Base-by-base conservation (phyloP, 2,888 invertebrate genomes). In the Xanthostigma xanthostigma region DNA sequence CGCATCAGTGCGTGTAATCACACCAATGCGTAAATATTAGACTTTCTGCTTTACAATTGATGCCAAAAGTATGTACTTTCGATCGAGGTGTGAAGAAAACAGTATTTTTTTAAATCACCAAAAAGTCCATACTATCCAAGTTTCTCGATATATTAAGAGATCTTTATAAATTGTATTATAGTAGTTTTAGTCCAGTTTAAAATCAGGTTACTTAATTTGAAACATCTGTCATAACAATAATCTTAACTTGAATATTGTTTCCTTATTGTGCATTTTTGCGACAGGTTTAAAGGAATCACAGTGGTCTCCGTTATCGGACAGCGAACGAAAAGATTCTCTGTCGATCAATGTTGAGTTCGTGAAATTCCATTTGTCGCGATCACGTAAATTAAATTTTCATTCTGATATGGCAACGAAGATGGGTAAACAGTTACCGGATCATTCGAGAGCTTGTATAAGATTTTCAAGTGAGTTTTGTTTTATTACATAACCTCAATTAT, bases 301-400 rank as follows among this genome's bases (percentile, higher is more conserved):
- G 63, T 89, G 89, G 79, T 88, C 89, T 0, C 90, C 90, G 0
- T 69, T 89, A 3, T 81, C 87, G 0, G 91, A 91, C 61, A 84
- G 84, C 53, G 93, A 93, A 67, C 74, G 95, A 45, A 95, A 95
- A 64, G 95, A 96, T 70, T 95, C 95, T 0, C 73, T 96, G 9
- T 93, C 92, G 59, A 85, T 96, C 50, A 94, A 95, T 66, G 95
- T 96, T 2, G 95, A 95, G 68, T 96, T 95, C 64, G 92, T 96
- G 46, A 94, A 95, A 67, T 89, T 96, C 61, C 93, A 96, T 65
- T 75, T 96, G 45, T 91, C 93, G 0, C 72, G 96, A 51, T 92
- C 90, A 44, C 75, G 94, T 53, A 94, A 94, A 67, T 69, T 92
- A 27, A 90, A 91, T 66, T 81, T 89, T 55, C 84, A 84, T 53